phyloP scores from a whole-genome alignment of 2,797 vertebrate species.

The Morelia viridis region DNA sequence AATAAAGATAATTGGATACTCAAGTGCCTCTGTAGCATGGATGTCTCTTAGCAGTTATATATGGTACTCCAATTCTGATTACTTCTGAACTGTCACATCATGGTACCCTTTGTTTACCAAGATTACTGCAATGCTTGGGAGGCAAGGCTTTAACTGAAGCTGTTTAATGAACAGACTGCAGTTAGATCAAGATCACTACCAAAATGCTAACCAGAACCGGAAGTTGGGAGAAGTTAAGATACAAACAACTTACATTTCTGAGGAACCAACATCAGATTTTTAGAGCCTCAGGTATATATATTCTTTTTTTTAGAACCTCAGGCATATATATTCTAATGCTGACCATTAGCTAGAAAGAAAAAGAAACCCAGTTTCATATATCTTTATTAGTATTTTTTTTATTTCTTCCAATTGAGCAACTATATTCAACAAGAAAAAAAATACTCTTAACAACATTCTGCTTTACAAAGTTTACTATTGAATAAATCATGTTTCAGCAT shows the following conservation, averaged over 20 bases:
- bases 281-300: background rate
- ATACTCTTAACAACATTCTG: slow-evolving; percentile 44
- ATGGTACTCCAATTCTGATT: background rate
- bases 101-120: background rate
- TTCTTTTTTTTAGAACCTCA: too few species aligned
- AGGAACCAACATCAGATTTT: background rate
- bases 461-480: slow-evolving; percentile 53
- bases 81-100: background rate
- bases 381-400: slow-evolving; percentile 69
- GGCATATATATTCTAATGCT: slow-evolving; percentile 70
- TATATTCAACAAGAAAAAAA: slow-evolving; percentile 56
- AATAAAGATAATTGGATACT: background rate
- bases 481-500: slow-evolving; percentile 43
- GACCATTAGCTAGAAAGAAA: slow-evolving; percentile 73
- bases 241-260: background rate
- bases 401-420: slow-evolving; percentile 65
- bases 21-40: background rate
- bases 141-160: background rate
- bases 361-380: slow-evolving; percentile 71
- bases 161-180: background rate
- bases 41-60: background rate
- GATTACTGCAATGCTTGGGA: background rate
- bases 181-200: background rate
- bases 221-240: background rate
- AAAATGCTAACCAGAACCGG: background rate